Percentiles rank a stretch among this genome's conserved stretches.
Evolutionary conservation across 2,888 invertebrate species (phyloP).

Genomic region (Epistrophe grossulariae): DNA sequence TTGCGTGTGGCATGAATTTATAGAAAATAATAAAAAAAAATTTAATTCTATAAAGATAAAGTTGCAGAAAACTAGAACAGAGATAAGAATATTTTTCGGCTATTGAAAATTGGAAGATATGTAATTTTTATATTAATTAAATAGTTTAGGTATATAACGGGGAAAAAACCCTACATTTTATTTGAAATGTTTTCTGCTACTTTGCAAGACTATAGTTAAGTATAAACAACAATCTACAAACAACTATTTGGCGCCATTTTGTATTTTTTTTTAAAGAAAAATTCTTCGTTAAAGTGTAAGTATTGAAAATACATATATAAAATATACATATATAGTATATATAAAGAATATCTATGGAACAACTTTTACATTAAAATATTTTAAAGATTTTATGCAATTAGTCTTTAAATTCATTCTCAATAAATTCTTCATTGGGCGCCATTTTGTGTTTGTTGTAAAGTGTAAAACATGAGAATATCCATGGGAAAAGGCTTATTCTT

Average conservation of each 20-base stretch:
- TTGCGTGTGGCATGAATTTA: neutral
- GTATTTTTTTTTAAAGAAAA: neutral
- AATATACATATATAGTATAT: no score
- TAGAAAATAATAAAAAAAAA: constrained; percentile 4
- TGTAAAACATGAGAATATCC: no score
- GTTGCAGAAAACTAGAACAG: constrained; percentile 39
- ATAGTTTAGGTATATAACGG: neutral
- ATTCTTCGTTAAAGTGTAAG: no score
- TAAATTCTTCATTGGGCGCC: no score
- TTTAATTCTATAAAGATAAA: constrained; percentile 40
- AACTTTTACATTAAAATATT: no score
- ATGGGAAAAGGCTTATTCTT: neutral
- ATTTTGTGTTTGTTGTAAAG: no score
- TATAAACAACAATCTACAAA: neutral
- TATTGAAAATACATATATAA: neutral
- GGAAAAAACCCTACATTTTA: no score
- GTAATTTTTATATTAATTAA: neutral
- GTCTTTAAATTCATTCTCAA: no score
- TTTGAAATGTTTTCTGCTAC: no score
- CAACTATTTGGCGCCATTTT: neutral
- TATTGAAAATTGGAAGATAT: neutral
- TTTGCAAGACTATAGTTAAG: no score
- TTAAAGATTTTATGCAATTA: no score
- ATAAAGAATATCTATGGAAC: no score
- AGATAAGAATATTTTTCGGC: constrained; percentile 29